phyloP scores from a whole-genome alignment of 2,113 vertebrate genomes.

The Phalacrocorax pelagicus region DNA sequence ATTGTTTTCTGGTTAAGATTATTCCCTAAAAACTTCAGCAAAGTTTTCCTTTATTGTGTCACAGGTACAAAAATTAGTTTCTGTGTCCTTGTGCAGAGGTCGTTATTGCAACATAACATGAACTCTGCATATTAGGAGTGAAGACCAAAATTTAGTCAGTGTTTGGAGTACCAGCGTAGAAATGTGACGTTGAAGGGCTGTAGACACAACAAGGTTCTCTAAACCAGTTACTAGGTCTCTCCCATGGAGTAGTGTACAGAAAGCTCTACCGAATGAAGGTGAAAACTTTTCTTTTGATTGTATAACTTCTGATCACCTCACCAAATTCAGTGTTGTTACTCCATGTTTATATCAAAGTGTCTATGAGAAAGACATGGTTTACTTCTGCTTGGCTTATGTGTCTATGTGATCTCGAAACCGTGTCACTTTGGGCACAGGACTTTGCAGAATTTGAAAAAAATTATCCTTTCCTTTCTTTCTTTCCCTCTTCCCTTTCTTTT shows the following conservation, averaged over 20 bases:
- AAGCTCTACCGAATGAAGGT: background rate
- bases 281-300: background rate
- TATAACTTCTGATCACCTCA: background rate
- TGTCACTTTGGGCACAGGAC: background rate
- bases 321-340: background rate
- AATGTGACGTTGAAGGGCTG: background rate
- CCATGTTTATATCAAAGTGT: background rate
- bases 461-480: background rate
- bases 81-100: background rate
- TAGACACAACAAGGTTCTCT: background rate
- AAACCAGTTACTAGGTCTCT: background rate
- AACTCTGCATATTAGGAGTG: background rate
- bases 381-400: background rate
- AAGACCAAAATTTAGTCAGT: background rate
- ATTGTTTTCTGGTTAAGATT: background rate
- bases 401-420: background rate
- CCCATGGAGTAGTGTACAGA: background rate
- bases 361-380: background rate
- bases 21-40: background rate
- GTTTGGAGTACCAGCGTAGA: background rate
- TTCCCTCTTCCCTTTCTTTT: background rate
- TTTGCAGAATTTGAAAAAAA: background rate
- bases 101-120: background rate
- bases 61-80: background rate
- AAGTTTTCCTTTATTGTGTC: background rate